These are phyloP conservation scores for Dipus sagitta DNA, from an alignment of 2,797 vertebrate genomes.

Conservation along the genomic window DNA sequence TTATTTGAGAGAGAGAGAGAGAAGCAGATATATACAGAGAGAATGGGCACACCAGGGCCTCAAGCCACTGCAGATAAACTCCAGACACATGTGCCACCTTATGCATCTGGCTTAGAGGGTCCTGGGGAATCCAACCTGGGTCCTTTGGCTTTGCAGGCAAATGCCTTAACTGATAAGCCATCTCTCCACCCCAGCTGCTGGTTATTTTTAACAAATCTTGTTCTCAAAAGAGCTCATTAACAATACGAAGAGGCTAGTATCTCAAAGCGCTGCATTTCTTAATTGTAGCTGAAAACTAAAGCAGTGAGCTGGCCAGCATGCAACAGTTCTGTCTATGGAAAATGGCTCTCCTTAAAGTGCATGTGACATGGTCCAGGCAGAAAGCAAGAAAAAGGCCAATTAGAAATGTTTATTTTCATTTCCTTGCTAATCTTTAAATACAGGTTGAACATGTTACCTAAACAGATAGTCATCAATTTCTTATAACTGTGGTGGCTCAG, in stretches of 20 bases:
- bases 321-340: background rate
- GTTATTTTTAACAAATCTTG: background rate
- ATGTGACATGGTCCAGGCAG: background rate
- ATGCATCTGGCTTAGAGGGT: too few species aligned
- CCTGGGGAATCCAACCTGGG: too few species aligned
- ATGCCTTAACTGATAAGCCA: too few species aligned
- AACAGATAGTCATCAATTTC: slow-evolving; percentile 49
- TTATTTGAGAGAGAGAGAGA: too few species aligned
- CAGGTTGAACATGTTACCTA: slow-evolving; percentile 31
- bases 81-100: too few species aligned
- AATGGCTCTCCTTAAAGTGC: slow-evolving; percentile 18
- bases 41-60: too few species aligned
- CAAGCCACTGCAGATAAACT: too few species aligned
- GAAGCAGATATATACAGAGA: too few species aligned
- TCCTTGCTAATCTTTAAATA: slow-evolving; percentile 47
- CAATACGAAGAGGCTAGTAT: background rate
- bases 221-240: slow-evolving; percentile 39
- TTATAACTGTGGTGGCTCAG: background rate
- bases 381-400: slow-evolving; percentile 39
- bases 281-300: slow-evolving; percentile 36
- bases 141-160: too few species aligned
- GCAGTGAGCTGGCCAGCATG: background rate
- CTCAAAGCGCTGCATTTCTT: slow-evolving; percentile 33
- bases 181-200: too few species aligned
- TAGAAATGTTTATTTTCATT: slow-evolving; percentile 45